Conservation (phyloP, 2,888 invertebrate species). For the Vanessa cardui region DNA sequence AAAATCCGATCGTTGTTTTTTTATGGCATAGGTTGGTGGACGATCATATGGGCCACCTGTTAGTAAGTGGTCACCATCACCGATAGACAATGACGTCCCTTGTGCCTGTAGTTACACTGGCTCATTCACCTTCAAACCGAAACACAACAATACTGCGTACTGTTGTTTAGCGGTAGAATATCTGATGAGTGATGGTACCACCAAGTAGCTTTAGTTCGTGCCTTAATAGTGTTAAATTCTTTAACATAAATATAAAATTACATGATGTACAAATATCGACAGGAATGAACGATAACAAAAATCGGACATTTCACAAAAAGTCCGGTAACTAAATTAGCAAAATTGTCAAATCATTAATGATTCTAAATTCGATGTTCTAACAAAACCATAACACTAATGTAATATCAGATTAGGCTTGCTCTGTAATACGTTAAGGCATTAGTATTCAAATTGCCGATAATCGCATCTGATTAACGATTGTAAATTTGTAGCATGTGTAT, state of each 20-base stretch:
- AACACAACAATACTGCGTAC: too few species aligned
- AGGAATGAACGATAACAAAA: neutral
- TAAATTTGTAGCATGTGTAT: conserved; percentile 14
- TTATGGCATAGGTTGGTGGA: too few species aligned
- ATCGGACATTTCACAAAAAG: neutral
- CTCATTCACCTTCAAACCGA: too few species aligned
- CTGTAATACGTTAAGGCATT: conserved; percentile 31
- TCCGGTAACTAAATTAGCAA: neutral
- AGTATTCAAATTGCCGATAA: conserved; percentile 30
- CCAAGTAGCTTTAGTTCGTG: too few species aligned
- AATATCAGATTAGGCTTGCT: conserved; percentile 27
- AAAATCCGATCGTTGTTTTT: neutral
- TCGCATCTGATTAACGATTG: conserved; percentile 28
- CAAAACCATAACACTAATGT: conserved; percentile 29
- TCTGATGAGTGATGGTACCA: too few species aligned
- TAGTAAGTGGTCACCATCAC: too few species aligned
- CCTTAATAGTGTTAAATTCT: too few species aligned
- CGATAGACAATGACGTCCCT: too few species aligned
- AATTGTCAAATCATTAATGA: conserved; percentile 2
- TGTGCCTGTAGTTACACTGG: too few species aligned
- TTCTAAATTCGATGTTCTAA: conserved; percentile 5
- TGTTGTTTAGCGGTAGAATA: too few species aligned
- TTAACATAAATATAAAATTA: neutral
- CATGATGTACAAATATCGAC: neutral
- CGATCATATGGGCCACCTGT: too few species aligned